Evolutionary conservation across 1,140 invertebrate genomes (phyloP).

Genomic region (Diabrotica undecimpunctata): DNA sequence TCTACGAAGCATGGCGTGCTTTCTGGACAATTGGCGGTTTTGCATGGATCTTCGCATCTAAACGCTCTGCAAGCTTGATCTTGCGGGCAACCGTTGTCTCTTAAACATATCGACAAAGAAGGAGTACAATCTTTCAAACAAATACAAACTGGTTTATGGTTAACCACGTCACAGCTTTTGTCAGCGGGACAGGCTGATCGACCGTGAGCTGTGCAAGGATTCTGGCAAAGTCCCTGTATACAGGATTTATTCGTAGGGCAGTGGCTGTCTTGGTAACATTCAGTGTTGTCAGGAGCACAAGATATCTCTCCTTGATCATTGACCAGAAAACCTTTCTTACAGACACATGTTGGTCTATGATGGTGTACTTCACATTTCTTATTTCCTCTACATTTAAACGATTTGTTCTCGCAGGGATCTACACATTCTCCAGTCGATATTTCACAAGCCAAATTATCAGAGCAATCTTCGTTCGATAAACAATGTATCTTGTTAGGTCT

Average conservation of each 20-base stretch:
- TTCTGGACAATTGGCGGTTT: conserved; percentile 70
- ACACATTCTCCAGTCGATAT: conserved; percentile 64
- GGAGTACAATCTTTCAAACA: conserved; percentile 83
- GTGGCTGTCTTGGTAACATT: conserved; percentile 77
- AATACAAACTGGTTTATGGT: conserved; percentile 80
- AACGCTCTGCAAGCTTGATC: conserved; percentile 82
- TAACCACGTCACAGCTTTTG: conserved; percentile 80
- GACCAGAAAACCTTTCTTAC: conserved; percentile 81
- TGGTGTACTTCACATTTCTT: conserved; percentile 84
- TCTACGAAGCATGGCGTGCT: conserved; percentile 85
- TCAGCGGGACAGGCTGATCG: conserved; percentile 66
- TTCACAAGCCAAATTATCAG: conserved; percentile 70
- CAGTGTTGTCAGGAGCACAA: conserved; percentile 72
- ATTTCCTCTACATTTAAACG: conserved; percentile 68
- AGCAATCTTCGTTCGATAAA: conserved; percentile 67
- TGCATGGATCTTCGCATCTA: conserved; percentile 86
- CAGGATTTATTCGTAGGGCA: conserved; percentile 84
- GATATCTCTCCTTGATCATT: conserved; percentile 79
- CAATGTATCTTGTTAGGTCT: conserved; percentile 54
- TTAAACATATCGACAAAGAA: conserved; percentile 80
- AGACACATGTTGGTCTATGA: conserved; percentile 81
- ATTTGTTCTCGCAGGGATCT: conserved; percentile 67
- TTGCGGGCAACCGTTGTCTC: conserved; percentile 81
- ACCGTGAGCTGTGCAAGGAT: conserved; percentile 69
- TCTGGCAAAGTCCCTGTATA: conserved; percentile 74